Evolutionary conservation across 2,888 invertebrate genomes (phyloP).

Genomic region (Xanthorhoe spadicearia): DNA sequence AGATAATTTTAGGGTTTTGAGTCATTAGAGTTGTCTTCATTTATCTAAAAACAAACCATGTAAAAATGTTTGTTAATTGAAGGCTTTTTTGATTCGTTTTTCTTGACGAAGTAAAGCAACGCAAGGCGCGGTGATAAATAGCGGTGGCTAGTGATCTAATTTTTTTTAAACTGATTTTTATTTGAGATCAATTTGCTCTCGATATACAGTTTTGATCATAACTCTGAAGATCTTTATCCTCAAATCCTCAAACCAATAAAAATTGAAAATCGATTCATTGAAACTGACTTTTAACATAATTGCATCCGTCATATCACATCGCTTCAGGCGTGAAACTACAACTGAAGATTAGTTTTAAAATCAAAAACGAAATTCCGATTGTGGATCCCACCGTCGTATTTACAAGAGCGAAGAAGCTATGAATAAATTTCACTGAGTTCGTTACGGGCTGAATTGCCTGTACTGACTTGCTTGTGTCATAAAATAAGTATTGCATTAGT

Average conservation of each 20-base stretch:
- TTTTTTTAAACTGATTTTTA: too few relatives aligned
- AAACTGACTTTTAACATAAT: not conserved
- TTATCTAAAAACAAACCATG: too few relatives aligned
- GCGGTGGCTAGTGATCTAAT: too few relatives aligned
- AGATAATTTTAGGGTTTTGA: too few relatives aligned
- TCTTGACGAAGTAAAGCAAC: too few relatives aligned
- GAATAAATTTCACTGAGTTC: constrained; percentile 76
- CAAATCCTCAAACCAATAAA: too few relatives aligned
- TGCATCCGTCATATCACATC: constrained; percentile 11
- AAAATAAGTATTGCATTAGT: constrained; percentile 3
- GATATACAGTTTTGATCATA: too few relatives aligned
- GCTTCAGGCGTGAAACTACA: constrained; percentile 18
- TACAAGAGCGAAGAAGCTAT: constrained; percentile 72
- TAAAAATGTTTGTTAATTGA: too few relatives aligned
- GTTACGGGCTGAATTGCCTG: constrained; percentile 70
- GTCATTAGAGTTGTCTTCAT: too few relatives aligned
- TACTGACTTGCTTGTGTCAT: constrained; percentile 49
- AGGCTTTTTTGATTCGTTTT: too few relatives aligned
- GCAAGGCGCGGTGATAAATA: too few relatives aligned
- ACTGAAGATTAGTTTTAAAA: constrained; percentile 62
- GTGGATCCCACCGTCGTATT: constrained; percentile 62
- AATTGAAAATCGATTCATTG: not conserved
- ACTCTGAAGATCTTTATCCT: too few relatives aligned
- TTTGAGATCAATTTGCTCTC: not conserved
- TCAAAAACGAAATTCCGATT: constrained; percentile 69